Percentiles rank a stretch among this genome's conserved stretches.
Evolutionary conservation across 2,113 vertebrate species (phyloP).

Genomic region (Indri indri): DNA sequence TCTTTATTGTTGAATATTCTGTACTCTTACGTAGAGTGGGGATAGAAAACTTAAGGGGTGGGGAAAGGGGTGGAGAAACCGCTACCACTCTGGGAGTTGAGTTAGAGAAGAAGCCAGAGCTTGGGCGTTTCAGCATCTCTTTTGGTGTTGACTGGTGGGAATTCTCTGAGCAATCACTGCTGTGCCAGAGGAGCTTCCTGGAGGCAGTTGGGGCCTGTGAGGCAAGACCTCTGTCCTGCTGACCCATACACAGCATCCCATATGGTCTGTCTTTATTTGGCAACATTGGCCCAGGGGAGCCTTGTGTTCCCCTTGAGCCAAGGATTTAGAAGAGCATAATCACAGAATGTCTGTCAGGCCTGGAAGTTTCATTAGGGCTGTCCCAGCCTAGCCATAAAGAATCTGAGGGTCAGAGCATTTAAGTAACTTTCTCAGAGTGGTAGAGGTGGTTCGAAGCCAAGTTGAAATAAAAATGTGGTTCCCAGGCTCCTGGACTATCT

Average conservation of each 20-base stretch:
- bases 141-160: background rate
- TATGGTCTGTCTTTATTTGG: background rate
- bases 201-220: background rate
- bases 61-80: background rate
- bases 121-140: too few relatives aligned
- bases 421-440: background rate
- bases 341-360: background rate
- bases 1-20: background rate
- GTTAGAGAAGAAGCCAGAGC: background rate
- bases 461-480: background rate
- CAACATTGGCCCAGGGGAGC: background rate
- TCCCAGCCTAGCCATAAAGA: background rate
- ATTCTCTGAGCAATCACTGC: background rate
- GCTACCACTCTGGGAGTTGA: background rate
- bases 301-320: background rate
- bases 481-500: background rate
- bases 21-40: accelerated
- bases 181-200: background rate
- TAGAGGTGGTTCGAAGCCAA: background rate
- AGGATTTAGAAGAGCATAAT: background rate
- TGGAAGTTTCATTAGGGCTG: background rate
- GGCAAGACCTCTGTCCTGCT: background rate
- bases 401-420: background rate
- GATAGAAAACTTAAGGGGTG: background rate
- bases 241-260: background rate